Evolutionary conservation across 2,888 invertebrate species (phyloP).

Genomic region (Enoplolaimus lenunculus): DNA sequence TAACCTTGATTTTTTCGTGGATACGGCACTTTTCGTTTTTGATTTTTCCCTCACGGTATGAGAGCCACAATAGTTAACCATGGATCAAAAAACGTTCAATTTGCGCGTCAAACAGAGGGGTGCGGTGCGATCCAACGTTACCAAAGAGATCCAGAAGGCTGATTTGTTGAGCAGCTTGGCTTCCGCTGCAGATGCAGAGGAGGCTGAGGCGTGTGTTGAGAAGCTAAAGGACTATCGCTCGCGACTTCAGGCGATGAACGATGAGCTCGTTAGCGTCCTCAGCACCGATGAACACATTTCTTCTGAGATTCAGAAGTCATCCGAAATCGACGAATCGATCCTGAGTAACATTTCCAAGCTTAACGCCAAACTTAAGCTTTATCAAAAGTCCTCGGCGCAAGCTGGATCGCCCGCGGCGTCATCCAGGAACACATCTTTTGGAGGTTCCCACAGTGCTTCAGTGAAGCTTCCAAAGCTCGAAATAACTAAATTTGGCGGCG

Average conservation of each 20-base stretch:
- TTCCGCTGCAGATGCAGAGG: constrained; percentile 1
- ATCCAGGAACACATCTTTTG: not conserved
- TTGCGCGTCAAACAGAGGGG: not conserved
- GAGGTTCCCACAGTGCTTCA: not conserved
- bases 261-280: not conserved
- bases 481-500: not conserved
- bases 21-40: not conserved
- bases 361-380: not conserved
- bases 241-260: not conserved
- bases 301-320: not conserved
- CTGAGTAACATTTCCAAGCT: not conserved
- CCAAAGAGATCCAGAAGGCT: not conserved
- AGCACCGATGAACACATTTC: constrained; percentile 1
- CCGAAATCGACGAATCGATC: not conserved
- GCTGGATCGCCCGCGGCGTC: not conserved
- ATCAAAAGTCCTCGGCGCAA: too few species aligned
- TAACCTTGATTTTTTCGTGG: not conserved
- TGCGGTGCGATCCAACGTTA: not conserved
- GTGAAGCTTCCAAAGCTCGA: not conserved
- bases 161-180: not conserved
- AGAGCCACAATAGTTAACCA: not conserved
- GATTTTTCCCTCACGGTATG: not conserved
- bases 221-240: constrained; percentile 1
- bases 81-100: constrained; percentile 1
- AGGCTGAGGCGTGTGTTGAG: not conserved